Percentiles rank a stretch among this genome's conserved stretches.
These are phyloP conservation scores for Promerops cafer DNA, from an alignment of 2,113 vertebrate species.

Conservation along the genomic window DNA sequence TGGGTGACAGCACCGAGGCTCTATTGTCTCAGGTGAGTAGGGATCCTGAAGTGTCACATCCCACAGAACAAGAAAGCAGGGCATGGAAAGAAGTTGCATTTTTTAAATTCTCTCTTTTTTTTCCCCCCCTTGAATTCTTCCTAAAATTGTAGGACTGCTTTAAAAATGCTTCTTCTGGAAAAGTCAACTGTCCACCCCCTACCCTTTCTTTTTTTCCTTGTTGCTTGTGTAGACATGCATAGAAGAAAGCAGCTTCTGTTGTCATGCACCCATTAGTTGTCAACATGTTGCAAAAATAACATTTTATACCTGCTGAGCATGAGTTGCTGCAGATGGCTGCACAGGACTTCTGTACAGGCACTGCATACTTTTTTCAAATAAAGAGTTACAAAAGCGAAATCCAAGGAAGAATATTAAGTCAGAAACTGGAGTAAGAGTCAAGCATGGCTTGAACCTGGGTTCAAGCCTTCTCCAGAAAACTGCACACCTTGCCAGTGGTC, in stretches of 20 bases:
- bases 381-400: neutral
- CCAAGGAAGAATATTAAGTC: neutral
- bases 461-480: neutral
- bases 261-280: neutral
- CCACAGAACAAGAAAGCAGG: neutral
- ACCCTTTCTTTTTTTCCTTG: neutral
- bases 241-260: neutral
- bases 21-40: constrained; percentile 68
- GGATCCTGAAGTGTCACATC: constrained; percentile 9
- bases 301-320: neutral
- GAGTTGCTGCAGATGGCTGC: neutral
- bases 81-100: neutral
- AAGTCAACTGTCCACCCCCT: fast-evolving
- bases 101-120: too few relatives aligned
- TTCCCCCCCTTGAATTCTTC: neutral
- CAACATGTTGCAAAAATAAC: neutral
- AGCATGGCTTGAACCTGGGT: neutral
- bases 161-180: neutral
- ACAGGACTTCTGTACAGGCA: neutral
- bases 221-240: neutral
- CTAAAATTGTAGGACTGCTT: neutral
- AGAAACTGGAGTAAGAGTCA: neutral
- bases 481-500: neutral
- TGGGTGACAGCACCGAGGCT: constrained; percentile 30
- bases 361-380: neutral